phyloP scores from a whole-genome alignment of 2,888 invertebrate species.

The Pterostichus madidus region DNA sequence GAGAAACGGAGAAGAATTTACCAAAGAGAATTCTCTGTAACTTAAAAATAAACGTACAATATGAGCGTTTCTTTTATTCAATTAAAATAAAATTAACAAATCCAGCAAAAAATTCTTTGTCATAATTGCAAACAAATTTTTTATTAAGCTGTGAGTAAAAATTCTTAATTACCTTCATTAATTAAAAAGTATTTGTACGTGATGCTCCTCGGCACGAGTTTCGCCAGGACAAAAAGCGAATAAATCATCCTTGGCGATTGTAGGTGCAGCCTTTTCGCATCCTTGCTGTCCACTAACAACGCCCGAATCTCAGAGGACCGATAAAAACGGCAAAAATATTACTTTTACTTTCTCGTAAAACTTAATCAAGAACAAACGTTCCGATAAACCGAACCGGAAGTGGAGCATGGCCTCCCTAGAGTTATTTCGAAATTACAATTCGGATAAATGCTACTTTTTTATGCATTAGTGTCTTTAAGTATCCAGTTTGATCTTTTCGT shows the following conservation, averaged over 20 bases:
- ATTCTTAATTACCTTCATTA: conserved; percentile 16
- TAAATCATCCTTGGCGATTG: conserved; percentile 11
- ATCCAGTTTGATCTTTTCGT: conserved; percentile 18
- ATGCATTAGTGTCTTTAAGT: conserved; percentile 28
- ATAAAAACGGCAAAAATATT: conserved; percentile 57
- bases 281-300: conserved; percentile 20
- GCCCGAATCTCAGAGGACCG: conserved; percentile 29
- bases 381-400: conserved; percentile 41
- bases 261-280: conserved; percentile 6
- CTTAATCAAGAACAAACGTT: conserved; percentile 56
- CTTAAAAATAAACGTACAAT: neutral
- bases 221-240: neutral
- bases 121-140: neutral
- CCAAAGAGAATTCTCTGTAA: neutral
- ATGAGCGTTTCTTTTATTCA: neutral
- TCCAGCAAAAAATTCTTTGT: neutral
- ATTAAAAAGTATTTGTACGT: neutral
- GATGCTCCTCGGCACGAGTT: neutral
- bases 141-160: neutral
- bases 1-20: conserved; percentile 2
- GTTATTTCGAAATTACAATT: conserved; percentile 24
- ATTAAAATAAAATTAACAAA: conserved; percentile 3
- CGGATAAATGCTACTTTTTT: conserved; percentile 27
- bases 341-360: conserved; percentile 55
- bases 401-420: conserved; percentile 1